Evolutionary conservation across 2,113 vertebrate species (phyloP).

Genomic region (Oncorhynchus gorbuscha): DNA sequence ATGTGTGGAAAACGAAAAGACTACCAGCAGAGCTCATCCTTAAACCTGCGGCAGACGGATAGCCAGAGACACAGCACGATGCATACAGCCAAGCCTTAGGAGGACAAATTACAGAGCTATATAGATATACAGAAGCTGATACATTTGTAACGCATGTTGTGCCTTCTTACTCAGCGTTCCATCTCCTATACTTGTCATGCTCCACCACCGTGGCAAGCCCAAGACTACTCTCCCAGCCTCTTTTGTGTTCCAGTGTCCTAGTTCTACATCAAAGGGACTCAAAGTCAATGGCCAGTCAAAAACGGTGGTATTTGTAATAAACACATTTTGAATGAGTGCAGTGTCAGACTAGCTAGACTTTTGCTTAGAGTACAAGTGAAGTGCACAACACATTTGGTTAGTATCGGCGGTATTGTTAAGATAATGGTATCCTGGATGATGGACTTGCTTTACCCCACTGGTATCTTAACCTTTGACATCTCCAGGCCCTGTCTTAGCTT

Average conservation of each 20-base stretch:
- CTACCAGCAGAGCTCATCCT: slow-evolving; percentile 42
- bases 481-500: slow-evolving; percentile 13
- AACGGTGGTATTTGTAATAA: slow-evolving; percentile 26
- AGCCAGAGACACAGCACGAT: slow-evolving; percentile 60
- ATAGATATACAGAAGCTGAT: slow-evolving; percentile 75
- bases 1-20: slow-evolving; percentile 59
- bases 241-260: slow-evolving; percentile 21
- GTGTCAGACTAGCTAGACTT: slow-evolving; percentile 38
- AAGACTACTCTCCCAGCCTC: slow-evolving; percentile 21
- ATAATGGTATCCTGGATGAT: slow-evolving; percentile 42
- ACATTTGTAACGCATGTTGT: slow-evolving; percentile 70
- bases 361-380: slow-evolving; percentile 41
- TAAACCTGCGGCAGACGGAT: slow-evolving; percentile 57
- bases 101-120: slow-evolving; percentile 76
- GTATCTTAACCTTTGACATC: too few species aligned
- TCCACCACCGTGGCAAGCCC: slow-evolving; percentile 40
- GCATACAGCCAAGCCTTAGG: slow-evolving; percentile 74
- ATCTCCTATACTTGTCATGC: slow-evolving; percentile 42
- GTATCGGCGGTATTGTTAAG: slow-evolving; percentile 19
- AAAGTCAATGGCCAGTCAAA: slow-evolving; percentile 37
- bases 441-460: slow-evolving; percentile 39
- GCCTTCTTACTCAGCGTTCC: slow-evolving; percentile 56
- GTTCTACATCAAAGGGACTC: slow-evolving; percentile 21
- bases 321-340: slow-evolving; percentile 51
- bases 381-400: slow-evolving; percentile 65